These are phyloP conservation scores for Imbricaverruca yamaguchii DNA, from an alignment of 2,888 invertebrate genomes.

Conservation along the genomic window DNA sequence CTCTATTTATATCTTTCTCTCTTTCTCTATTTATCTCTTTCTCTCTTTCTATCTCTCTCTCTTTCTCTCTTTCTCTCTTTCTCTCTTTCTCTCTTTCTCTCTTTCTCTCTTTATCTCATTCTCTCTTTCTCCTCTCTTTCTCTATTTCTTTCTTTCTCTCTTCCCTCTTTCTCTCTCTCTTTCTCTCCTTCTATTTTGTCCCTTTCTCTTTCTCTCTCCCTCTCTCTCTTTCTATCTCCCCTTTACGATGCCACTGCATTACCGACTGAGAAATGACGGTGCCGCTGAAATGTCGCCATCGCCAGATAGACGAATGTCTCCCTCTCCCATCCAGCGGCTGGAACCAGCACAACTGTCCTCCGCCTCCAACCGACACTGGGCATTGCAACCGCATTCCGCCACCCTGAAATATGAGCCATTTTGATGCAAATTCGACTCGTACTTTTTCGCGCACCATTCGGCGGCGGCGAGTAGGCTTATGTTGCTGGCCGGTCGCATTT, in stretches of 20 bases:
- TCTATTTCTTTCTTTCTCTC: too few species aligned
- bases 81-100: not conserved
- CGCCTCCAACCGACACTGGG: not conserved
- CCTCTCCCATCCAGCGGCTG: too few species aligned
- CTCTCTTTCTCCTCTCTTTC: not conserved
- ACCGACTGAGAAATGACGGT: too few species aligned
- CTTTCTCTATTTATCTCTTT: not conserved
- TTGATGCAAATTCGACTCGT: slow-evolving; percentile 14
- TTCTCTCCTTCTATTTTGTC: too few species aligned
- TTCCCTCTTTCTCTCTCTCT: not conserved
- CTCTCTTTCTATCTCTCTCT: not conserved
- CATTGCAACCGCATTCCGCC: not conserved
- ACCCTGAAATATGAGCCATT: slow-evolving; percentile 13
- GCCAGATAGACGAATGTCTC: too few species aligned
- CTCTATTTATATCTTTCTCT: not conserved
- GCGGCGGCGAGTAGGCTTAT: not conserved
- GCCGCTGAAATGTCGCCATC: too few species aligned
- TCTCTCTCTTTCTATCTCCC: too few species aligned
- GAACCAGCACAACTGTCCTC: not conserved
- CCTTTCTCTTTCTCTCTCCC: too few species aligned
- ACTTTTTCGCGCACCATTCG: not conserved
- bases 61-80: not conserved
- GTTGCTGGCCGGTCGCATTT: not conserved
- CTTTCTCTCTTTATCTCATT: not conserved
- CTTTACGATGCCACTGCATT: too few species aligned